Base-by-base conservation (phyloP, 1,140 invertebrate species). In the Penaeus japonicus region DNA sequence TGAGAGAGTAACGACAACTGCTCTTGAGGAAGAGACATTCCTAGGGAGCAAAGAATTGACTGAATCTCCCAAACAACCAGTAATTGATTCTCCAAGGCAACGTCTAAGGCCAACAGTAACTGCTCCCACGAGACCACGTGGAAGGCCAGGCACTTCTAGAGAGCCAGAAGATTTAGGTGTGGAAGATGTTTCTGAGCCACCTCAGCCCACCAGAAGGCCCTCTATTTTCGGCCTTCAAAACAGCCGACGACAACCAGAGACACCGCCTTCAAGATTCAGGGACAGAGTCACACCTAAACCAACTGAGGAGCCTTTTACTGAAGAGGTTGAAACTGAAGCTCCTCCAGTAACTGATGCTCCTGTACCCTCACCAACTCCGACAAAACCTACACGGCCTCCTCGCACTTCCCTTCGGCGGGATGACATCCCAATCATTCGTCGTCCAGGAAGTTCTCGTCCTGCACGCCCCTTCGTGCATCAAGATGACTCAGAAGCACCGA, bases 391-490 rank as follows among this genome's bases (percentile, higher is more conserved):
- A 15, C 75, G 87, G 62, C 75, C 89, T n/a, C 85, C 89, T 1
- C 59, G 90, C 53, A 87, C 84, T 4, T 65, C 89, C 30, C 22
- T 90, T 27, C 59, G 90, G 3, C 54, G 90, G 27, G 90, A 90
- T 81, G 90, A 90, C 57, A 90, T 90, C 35, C 90, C 90, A 18
- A 89, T 90, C 20, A 85, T 90, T n/a, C 62, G 90, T 3, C 89
- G 90, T 7, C 90, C 90, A 35, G 73, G 79, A 20, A 65, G 17
- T 39, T 53, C 82, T 22, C 77, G 84, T 57, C 47, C 79, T 35
- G 32, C 78, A 70, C 89, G 83, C 22, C 87, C 87, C 22, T 57
- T 75, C 59, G 79, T 83, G 22, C n/a, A 18, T 20, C 87, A 89
- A 20, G 53, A 89, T 27, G 87, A 62, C 7, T 18, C 47, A 15